Evolutionary conservation across 2,113 vertebrate species (phyloP), one percentile per base, ranked within the genome.

Genomic region (Lophochroa leadbeateri): DNA sequence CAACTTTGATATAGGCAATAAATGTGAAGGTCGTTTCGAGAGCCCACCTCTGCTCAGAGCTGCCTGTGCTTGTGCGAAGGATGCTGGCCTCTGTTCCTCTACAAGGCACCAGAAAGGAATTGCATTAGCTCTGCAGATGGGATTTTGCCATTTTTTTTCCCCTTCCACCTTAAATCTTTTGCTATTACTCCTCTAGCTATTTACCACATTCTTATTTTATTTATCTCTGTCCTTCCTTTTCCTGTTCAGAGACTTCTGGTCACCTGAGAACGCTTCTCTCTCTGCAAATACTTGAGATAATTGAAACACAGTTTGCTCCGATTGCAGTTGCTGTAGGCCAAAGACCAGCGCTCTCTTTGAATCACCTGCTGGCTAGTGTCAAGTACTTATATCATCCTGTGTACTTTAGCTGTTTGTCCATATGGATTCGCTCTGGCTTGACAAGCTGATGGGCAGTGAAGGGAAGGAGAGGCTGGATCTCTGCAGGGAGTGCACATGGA

Each of bases 381-480:
- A 81, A 82, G 72, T 76, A n/a, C 88, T 92, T 68, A 13, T 67
- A 90, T 96, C 93, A 91, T 91, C 92, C 35, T 6, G 2, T 64
- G 64, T 64, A 12, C 76, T 80, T 94, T 88, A 88, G 90, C 92
- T 94, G 69, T 69, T 91, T 65, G 77, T 82, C 86, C 86, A 82
- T 92, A 90, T 93, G 88, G 82, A 87, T 92, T 90, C 91, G 75
- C 67, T 88, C 49, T 7, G 70, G 61, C 69, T 86, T 76, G 78
- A 67, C 47, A 50, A 76, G 74, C 94, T 92, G 80, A 31, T 20
- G 69, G 64, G 72, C 47, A 41, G 80, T 46, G 11, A 55, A 88
- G 78, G 90, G 29, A 52, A 52, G 88, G 86, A 77, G 86, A 78
- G 77, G 89, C 84, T 5, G 28, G 74, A 72, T 91, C 86, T 72